phyloP scores from a whole-genome alignment of 2,888 invertebrate genomes.

The Amblyteles armatorius region DNA sequence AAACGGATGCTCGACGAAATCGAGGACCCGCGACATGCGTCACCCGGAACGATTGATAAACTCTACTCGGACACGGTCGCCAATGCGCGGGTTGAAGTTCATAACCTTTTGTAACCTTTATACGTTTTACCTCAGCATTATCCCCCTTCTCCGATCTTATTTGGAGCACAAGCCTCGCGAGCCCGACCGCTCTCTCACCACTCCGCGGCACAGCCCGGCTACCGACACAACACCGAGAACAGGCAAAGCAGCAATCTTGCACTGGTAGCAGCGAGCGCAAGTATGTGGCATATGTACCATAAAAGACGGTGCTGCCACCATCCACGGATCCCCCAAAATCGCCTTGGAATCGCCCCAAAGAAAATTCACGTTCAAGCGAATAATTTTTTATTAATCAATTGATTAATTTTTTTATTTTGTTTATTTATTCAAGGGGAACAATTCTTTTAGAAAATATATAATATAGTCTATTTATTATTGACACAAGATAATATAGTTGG shows the following conservation, averaged over 20 bases:
- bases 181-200: slow-evolving; percentile 72
- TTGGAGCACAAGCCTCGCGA: slow-evolving; percentile 61
- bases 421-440: not conserved
- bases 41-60: slow-evolving; percentile 75
- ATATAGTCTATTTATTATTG: too few species aligned
- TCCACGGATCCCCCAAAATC: not conserved
- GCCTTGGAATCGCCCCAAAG: not conserved
- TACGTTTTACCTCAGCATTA: slow-evolving; percentile 74
- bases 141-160: slow-evolving; percentile 71
- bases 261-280: slow-evolving; percentile 10
- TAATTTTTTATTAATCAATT: not conserved
- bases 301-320: slow-evolving; percentile 22
- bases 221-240: slow-evolving; percentile 32
- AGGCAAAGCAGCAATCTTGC: not conserved
- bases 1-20: not conserved
- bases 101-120: slow-evolving; percentile 81
- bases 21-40: slow-evolving; percentile 66
- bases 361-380: not conserved
- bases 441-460: not conserved
- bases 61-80: slow-evolving; percentile 73
- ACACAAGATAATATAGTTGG: not conserved
- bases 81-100: slow-evolving; percentile 78
- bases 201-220: slow-evolving; percentile 68
- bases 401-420: not conserved
- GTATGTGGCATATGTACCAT: slow-evolving; percentile 10